Evolutionary conservation across 2,113 vertebrate genomes (phyloP), one percentile per base, ranked within the genome.

Genomic region (Origma solitaria): DNA sequence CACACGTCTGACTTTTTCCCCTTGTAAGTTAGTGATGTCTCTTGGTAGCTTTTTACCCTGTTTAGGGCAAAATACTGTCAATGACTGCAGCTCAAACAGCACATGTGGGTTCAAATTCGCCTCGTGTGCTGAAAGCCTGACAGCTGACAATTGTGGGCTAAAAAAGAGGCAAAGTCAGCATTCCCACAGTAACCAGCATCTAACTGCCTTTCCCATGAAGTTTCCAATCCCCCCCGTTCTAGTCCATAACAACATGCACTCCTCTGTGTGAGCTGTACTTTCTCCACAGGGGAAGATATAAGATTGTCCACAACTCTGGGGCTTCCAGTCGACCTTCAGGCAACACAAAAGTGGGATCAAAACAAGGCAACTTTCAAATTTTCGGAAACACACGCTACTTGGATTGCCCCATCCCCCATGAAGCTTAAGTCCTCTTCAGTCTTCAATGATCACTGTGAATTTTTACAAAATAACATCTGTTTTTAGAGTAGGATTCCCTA

Each of bases 91-190:
- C 35, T 65, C 22, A 73, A 72, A 61, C 23, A 61, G 72, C 42
- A 86, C 2, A 0, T 23, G 7, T 25, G 31, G 24, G 65, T 45
- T 57, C 71, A 86, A 93, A 85, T 57, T 65, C 62, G 65, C 58
- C 54, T 94, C 1, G 0, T 76, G 19, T 53, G 40, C 90, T 85
- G 53, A 91, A 94, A 93, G 47, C 20, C 66, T 50, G 62, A 72
- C 45, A 88, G 68, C 54, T 88, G 75, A 92, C 58, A 87, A 61
- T 0, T 73, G 66, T 38, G 57, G 15, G 24, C 27, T 78, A 38
- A 85, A 84, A 79, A 33, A 87, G 15, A 90, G 40, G n/a, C 61
- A 76, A 82, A 85, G 66, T 86, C 90, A 94, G 79, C 81, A 92
- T 51, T 79, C 69, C 22, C 45, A 23, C 2, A 80, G 49, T 31